Conservation (phyloP, 2,797 vertebrate species). For the Eulemur mongoz region DNA sequence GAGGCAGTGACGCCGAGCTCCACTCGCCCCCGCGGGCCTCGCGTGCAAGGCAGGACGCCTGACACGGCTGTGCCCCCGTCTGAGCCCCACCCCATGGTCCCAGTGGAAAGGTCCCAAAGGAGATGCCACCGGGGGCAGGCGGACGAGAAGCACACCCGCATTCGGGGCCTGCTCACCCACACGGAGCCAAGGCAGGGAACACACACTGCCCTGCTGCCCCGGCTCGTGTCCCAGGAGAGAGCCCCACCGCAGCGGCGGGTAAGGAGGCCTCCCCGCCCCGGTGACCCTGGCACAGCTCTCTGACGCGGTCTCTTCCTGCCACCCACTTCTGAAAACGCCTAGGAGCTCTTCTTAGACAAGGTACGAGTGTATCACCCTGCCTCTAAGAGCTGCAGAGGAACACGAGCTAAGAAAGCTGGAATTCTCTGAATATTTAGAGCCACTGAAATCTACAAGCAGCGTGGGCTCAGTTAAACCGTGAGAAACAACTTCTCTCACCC, state of each 20-base stretch:
- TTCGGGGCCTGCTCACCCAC: not conserved
- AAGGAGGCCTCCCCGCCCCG: not conserved
- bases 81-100: not conserved
- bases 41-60: not conserved
- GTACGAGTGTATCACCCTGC: not conserved
- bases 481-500: not conserved
- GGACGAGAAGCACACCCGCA: not conserved
- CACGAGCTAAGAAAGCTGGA: not conserved
- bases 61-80: not conserved
- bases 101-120: not conserved
- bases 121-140: not conserved
- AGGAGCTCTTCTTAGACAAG: not conserved
- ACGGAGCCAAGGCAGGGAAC: not conserved
- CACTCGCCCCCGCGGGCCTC: rapidly evolving
- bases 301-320: not conserved
- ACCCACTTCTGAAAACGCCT: not conserved
- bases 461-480: too few relatives aligned
- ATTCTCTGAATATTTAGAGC: not conserved
- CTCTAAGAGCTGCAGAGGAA: not conserved
- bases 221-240: not conserved
- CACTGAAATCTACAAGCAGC: not conserved
- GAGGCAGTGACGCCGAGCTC: not conserved
- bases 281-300: not conserved
- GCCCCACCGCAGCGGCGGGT: too few relatives aligned
- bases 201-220: not conserved